phyloP scores from a whole-genome alignment of 2,797 vertebrate genomes.

The Rhabdomys pumilio region DNA sequence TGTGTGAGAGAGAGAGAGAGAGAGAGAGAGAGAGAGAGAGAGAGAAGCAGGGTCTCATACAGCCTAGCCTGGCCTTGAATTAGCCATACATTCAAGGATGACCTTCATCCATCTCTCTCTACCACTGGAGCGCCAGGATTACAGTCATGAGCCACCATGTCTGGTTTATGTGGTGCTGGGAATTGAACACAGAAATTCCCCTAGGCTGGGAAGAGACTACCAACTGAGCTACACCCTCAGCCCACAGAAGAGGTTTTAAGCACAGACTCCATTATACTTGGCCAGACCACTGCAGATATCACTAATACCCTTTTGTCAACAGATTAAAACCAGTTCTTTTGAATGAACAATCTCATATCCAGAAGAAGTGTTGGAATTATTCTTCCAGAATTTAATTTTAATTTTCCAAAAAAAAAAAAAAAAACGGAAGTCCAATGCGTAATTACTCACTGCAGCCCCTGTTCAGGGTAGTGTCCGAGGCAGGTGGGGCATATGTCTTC shows the following conservation, averaged over 20 bases:
- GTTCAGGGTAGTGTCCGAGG: neutral
- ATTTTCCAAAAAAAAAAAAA: constrained; percentile 37
- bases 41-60: neutral
- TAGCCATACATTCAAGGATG: neutral
- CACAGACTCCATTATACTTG: constrained; percentile 4
- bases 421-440: neutral
- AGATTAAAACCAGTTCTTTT: constrained; percentile 35
- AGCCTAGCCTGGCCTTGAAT: neutral
- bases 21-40: no score
- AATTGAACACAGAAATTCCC: neutral
- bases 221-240: neutral
- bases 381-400: neutral
- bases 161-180: neutral
- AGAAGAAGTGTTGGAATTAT: constrained; percentile 8
- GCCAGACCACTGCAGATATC: neutral
- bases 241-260: constrained; percentile 37
- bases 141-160: neutral
- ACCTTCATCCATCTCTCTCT: neutral
- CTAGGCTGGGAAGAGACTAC: neutral
- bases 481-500: neutral
- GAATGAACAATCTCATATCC: constrained; percentile 20
- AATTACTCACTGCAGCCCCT: neutral
- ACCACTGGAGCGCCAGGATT: neutral
- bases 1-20: no score
- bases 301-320: constrained; percentile 57